A percentile compares a stretch with the other conserved stretches of the same genome.
phyloP scores from a whole-genome alignment of 2,113 vertebrate genomes.

The Callocephalon fimbriatum region DNA sequence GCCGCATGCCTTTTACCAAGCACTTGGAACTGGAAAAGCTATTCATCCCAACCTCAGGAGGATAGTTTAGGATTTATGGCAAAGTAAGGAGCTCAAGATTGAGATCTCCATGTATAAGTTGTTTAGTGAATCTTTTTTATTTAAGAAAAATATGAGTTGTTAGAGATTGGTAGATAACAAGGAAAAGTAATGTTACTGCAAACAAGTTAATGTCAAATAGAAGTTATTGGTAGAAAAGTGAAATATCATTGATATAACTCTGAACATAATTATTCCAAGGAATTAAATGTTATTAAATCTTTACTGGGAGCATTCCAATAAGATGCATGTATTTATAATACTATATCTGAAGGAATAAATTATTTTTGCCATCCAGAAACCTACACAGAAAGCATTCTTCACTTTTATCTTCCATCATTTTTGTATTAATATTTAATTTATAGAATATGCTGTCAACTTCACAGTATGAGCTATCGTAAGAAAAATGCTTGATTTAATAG shows the following conservation, averaged over 20 bases:
- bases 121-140: background rate
- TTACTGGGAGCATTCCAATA: constrained; percentile 12
- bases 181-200: background rate
- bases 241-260: background rate
- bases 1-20: background rate
- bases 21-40: background rate
- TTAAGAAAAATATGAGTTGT: background rate
- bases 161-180: background rate
- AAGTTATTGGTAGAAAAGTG: background rate
- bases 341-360: constrained; percentile 20
- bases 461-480: constrained; percentile 56
- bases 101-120: background rate
- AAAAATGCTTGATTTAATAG: constrained; percentile 66
- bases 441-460: constrained; percentile 69
- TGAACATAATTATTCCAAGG: background rate
- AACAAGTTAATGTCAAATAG: background rate
- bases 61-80: background rate
- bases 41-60: background rate
- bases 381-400: constrained; percentile 52
- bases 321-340: constrained; percentile 33
- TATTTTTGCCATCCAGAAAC: constrained; percentile 38
- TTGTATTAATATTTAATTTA: constrained; percentile 74
- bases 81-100: background rate
- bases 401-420: constrained; percentile 62
- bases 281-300: background rate